phyloP scores from a whole-genome alignment of 2,113 vertebrate species.

The Poeciliopsis turrubarensis region DNA sequence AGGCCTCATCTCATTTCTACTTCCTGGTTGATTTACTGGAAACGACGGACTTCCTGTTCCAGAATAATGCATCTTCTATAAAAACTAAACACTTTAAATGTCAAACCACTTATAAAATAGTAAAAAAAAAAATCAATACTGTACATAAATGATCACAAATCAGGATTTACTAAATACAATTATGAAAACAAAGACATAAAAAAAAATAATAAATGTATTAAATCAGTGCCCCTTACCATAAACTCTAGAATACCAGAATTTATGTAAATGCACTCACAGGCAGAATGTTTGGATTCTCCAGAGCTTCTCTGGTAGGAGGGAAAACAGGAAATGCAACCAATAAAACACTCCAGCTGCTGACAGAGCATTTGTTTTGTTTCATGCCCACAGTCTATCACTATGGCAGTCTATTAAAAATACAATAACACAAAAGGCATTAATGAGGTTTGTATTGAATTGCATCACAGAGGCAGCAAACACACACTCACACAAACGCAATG shows the following conservation, averaged over 20 bases:
- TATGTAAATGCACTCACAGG: not conserved
- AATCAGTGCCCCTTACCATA: no score
- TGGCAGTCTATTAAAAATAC: slow-evolving; percentile 56
- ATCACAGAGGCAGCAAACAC: slow-evolving; percentile 3
- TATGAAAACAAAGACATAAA: not conserved
- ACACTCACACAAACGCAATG: not conserved
- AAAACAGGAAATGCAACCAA: slow-evolving; percentile 12
- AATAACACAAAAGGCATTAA: slow-evolving; percentile 59
- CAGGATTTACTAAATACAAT: no score
- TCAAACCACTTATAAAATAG: not conserved
- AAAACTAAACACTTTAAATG: not conserved
- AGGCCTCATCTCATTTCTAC: no score
- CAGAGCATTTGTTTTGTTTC: slow-evolving; percentile 14
- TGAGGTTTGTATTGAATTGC: slow-evolving; percentile 61
- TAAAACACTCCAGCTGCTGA: slow-evolving; percentile 25
- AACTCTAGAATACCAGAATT: not conserved
- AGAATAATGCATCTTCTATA: not conserved
- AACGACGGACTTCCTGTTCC: no score
- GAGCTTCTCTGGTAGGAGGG: slow-evolving; percentile 7
- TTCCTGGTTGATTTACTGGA: no score
- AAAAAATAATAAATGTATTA: not conserved
- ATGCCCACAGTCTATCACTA: slow-evolving; percentile 34
- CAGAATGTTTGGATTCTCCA: slow-evolving; percentile 5
- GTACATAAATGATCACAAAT: not conserved
- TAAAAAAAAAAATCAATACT: not conserved